Conservation (phyloP, 2,797 vertebrate species). For the Pteropus rufus region DNA sequence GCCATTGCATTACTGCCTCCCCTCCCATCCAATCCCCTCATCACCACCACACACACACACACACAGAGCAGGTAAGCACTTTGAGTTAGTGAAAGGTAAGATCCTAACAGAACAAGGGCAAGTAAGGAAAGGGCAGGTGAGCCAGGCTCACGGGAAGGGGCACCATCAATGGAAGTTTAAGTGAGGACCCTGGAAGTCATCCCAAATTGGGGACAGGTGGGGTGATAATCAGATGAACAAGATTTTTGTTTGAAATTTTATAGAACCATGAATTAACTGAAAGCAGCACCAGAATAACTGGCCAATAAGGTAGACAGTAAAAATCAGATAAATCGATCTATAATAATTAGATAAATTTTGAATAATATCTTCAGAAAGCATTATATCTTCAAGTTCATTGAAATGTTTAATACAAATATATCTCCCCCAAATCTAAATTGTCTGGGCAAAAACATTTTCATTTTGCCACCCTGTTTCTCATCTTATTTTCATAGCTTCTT, state of each 20-base stretch:
- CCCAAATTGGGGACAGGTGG: not conserved
- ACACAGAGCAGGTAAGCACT: not conserved
- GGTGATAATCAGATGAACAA: not conserved
- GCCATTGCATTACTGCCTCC: not conserved
- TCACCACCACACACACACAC: too few relatives aligned
- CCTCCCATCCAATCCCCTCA: too few relatives aligned
- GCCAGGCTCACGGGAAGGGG: not conserved
- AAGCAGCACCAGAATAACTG: not conserved
- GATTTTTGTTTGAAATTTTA: not conserved
- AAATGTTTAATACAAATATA: not conserved
- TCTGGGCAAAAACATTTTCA: not conserved
- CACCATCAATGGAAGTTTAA: not conserved
- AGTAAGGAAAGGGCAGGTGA: not conserved
- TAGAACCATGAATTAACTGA: not conserved
- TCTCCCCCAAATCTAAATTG: not conserved
- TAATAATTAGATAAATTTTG: not conserved
- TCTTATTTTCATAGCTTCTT: not conserved
- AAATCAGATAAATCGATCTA: not conserved
- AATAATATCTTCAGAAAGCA: not conserved
- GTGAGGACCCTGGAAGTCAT: not conserved
- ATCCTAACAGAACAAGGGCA: not conserved
- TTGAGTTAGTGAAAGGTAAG: not conserved
- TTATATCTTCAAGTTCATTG: not conserved
- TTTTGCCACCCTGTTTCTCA: not conserved
- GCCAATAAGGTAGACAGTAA: not conserved